phyloP scores from a whole-genome alignment of 2,888 invertebrate species.

The Amphipoea oculea region DNA sequence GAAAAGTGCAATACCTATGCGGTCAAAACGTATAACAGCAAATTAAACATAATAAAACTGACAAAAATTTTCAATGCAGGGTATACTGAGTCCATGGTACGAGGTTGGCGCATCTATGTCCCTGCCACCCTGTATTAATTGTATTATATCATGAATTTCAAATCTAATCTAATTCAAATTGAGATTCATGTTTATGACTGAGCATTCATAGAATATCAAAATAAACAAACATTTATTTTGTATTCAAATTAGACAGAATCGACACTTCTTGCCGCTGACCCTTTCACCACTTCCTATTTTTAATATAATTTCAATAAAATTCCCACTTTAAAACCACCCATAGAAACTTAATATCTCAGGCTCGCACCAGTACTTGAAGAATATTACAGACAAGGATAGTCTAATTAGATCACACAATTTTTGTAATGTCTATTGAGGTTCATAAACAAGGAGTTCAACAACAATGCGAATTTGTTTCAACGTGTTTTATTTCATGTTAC shows the following conservation, averaged over 20 bases:
- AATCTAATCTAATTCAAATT: background rate
- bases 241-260: background rate
- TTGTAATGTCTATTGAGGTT: background rate
- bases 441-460: background rate
- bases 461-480: background rate
- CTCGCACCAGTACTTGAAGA: background rate
- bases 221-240: background rate
- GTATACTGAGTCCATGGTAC: no score
- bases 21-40: no score
- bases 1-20: no score
- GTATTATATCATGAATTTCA: slow-evolving; percentile 7
- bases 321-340: no score
- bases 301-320: background rate
- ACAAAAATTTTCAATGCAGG: no score
- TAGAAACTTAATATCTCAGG: background rate
- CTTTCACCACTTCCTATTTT: background rate
- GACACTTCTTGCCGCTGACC: no score
- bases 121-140: no score
- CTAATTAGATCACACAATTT: background rate
- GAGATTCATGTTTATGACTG: background rate
- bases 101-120: no score
- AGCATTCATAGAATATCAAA: background rate
- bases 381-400: background rate
- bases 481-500: background rate
- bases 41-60: no score